phyloP scores from a whole-genome alignment of 2,888 invertebrate genomes.

The Athalia cordata region DNA sequence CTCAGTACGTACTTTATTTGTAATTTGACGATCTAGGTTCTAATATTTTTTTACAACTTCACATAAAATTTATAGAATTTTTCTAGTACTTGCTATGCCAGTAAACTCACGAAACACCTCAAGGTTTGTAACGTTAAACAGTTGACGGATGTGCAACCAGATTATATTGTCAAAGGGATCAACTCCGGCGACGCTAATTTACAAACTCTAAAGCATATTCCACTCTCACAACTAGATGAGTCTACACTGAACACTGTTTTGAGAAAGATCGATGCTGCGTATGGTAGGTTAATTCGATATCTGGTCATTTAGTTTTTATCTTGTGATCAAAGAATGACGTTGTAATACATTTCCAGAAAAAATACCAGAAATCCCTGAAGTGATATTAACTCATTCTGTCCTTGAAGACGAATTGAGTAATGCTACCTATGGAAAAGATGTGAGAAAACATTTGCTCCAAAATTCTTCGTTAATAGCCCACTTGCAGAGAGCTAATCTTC shows the following conservation, averaged over 20 bases:
- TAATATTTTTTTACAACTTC: slow-evolving; percentile 25
- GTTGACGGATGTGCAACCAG: slow-evolving; percentile 72
- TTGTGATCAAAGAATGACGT: neutral
- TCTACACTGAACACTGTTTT: slow-evolving; percentile 59
- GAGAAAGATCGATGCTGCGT: slow-evolving; percentile 63
- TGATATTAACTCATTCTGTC: slow-evolving; percentile 72
- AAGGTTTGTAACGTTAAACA: slow-evolving; percentile 83
- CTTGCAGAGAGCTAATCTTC: slow-evolving; percentile 78
- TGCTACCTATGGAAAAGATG: slow-evolving; percentile 78
- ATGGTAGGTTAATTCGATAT: slow-evolving; percentile 57
- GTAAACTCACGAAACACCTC: slow-evolving; percentile 82
- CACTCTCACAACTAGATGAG: slow-evolving; percentile 61
- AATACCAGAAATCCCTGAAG: slow-evolving; percentile 70
- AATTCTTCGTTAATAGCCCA: slow-evolving; percentile 85
- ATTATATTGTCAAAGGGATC: slow-evolving; percentile 76
- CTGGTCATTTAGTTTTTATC: neutral
- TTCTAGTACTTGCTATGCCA: slow-evolving; percentile 81
- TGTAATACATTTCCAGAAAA: slow-evolving; percentile 57
- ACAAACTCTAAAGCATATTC: slow-evolving; percentile 53
- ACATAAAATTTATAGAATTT: slow-evolving; percentile 54
- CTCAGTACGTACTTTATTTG: slow-evolving; percentile 77
- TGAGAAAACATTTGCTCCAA: slow-evolving; percentile 86
- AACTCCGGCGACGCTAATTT: slow-evolving; percentile 71
- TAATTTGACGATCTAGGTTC: slow-evolving; percentile 22
- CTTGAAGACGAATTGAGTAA: slow-evolving; percentile 75